Conservation (phyloP, 37 sponge, comb jelly and placozoan genomes). For the Trichoplax adhaerens region DNA sequence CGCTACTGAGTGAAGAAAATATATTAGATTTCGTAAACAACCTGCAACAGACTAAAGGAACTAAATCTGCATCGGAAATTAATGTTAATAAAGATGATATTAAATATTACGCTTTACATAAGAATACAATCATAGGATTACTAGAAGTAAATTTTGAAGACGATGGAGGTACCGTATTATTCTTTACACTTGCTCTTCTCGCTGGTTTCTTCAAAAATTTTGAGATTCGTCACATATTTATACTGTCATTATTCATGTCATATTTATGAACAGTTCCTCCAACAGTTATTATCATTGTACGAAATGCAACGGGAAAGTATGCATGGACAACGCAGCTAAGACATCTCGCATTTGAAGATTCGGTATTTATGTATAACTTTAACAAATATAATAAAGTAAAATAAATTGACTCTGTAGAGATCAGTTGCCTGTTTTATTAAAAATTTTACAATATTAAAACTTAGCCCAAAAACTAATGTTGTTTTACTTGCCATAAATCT, state of each 20-base stretch:
- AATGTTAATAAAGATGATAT: background rate
- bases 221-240: constrained; percentile 4
- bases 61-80: constrained; percentile 2
- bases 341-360: constrained; percentile 2
- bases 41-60: background rate
- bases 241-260: background rate
- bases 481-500: too few relatives aligned
- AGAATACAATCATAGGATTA: constrained; percentile 43
- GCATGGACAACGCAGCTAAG: constrained; percentile 75
- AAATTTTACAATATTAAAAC: too few relatives aligned
- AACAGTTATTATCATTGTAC: constrained; percentile 45
- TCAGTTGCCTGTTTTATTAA: too few relatives aligned
- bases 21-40: constrained; percentile 13
- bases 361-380: too few relatives aligned
- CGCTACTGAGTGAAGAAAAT: constrained; percentile 42
- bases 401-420: too few relatives aligned
- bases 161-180: constrained; percentile 3
- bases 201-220: background rate
- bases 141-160: constrained; percentile 31
- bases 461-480: too few relatives aligned
- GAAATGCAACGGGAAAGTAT: constrained; percentile 54
- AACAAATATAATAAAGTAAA: too few relatives aligned
- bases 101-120: constrained; percentile 65
- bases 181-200: background rate
- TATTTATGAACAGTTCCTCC: constrained; percentile 18